phyloP scores from a whole-genome alignment of 2,113 vertebrate species.

The Hystrix cristata region DNA sequence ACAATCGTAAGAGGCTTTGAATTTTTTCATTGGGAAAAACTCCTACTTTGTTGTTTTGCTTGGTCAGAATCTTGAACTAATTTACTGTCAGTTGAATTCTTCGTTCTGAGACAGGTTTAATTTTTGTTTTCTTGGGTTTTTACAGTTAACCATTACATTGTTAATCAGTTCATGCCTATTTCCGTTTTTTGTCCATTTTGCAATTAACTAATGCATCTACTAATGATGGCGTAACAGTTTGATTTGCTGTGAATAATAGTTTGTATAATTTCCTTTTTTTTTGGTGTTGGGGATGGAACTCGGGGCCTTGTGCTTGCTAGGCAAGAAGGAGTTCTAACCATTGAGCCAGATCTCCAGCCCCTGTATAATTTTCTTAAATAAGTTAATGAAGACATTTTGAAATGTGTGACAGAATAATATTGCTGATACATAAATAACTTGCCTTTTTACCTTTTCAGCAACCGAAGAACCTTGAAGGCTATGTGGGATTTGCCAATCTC shows the following conservation, averaged over 20 bases:
- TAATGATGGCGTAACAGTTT: constrained; percentile 11
- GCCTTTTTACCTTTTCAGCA: constrained; percentile 89
- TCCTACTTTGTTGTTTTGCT: constrained; percentile 1
- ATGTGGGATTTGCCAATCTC: constrained; percentile 99
- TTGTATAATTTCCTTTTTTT: constrained; percentile 49
- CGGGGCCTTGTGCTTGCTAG: too few species aligned
- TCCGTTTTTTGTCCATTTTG: constrained; percentile 28
- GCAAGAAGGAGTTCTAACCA: too few species aligned
- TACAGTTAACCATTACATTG: background rate
- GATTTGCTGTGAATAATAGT: constrained; percentile 29
- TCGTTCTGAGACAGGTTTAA: background rate
- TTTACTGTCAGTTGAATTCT: constrained; percentile 30
- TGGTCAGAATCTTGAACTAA: constrained; percentile 51
- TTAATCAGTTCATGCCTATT: background rate
- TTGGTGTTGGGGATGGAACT: too few species aligned
- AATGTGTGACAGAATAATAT: background rate
- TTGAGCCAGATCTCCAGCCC: too few species aligned
- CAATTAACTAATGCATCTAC: constrained; percentile 28
- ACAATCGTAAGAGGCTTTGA: constrained; percentile 12
- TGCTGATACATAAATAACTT: constrained; percentile 37
- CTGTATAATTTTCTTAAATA: constrained; percentile 58
- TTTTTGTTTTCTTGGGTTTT: constrained; percentile 32
- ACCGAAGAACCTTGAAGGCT: constrained; percentile 99
- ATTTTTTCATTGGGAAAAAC: constrained; percentile 30
- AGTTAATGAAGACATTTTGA: constrained; percentile 33